These are phyloP conservation scores for Epistrophe eligans DNA, from an alignment of 2,888 invertebrate genomes.

Conservation along the genomic window DNA sequence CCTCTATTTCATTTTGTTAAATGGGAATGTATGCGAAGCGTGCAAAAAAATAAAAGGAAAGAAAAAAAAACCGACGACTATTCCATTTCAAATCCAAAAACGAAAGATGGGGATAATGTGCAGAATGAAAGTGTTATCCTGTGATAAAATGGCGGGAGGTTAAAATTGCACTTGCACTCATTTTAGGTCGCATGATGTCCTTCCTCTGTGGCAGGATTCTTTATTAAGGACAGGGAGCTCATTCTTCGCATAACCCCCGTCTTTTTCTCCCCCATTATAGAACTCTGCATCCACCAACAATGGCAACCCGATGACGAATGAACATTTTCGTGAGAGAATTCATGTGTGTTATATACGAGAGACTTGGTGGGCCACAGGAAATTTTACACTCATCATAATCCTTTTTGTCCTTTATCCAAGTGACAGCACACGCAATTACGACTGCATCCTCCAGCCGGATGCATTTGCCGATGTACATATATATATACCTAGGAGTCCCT, in stretches of 20 bases:
- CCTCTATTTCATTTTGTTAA: slow-evolving; percentile 51
- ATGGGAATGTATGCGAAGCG: slow-evolving; percentile 13
- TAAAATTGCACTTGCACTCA: slow-evolving; percentile 65
- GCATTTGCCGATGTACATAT: neutral
- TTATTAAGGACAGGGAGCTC: slow-evolving; percentile 4
- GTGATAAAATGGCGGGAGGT: slow-evolving; percentile 66
- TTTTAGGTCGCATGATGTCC: slow-evolving; percentile 41
- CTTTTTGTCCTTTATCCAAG: slow-evolving; percentile 54
- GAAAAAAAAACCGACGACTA: neutral
- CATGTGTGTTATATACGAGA: slow-evolving; percentile 5
- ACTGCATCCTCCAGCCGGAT: slow-evolving; percentile 42
- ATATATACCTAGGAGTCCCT: neutral
- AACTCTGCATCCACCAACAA: neutral
- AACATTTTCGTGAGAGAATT: slow-evolving; percentile 56
- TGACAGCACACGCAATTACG: slow-evolving; percentile 66
- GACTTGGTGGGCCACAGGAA: slow-evolving; percentile 35
- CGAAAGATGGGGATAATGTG: slow-evolving; percentile 67
- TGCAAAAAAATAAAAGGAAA: neutral
- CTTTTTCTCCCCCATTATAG: neutral
- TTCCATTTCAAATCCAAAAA: slow-evolving; percentile 40
- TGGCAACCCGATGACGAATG: slow-evolving; percentile 14
- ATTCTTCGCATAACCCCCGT: neutral
- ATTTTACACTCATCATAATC: slow-evolving; percentile 52
- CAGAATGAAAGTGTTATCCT: slow-evolving; percentile 68
- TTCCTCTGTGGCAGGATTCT: slow-evolving; percentile 37